Evolutionary conservation across 2,113 vertebrate genomes (phyloP).

Genomic region (Alligator mississippiensis): DNA sequence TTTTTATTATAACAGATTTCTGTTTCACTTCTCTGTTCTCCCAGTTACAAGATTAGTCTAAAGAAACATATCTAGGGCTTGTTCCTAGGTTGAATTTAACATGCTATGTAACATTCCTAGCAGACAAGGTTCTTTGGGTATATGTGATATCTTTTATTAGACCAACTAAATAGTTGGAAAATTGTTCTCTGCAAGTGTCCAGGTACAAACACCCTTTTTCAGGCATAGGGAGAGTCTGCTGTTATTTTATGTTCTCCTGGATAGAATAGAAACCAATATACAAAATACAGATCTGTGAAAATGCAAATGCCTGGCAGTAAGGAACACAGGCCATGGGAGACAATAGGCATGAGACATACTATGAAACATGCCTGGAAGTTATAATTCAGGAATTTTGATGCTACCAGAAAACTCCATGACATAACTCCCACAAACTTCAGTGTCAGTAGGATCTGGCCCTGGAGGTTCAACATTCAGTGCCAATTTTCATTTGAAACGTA

Average conservation of each 20-base stretch:
- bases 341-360: too few species aligned
- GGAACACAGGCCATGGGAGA: too few species aligned
- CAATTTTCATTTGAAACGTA: not conserved
- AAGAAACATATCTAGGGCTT: constrained; percentile 23
- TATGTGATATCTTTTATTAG: too few species aligned
- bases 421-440: not conserved
- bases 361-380: not conserved
- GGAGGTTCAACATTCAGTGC: rapidly evolving
- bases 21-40: not conserved
- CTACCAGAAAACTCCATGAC: not conserved
- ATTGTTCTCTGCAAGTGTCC: too few species aligned
- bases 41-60: not conserved
- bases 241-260: too few species aligned
- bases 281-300: too few species aligned
- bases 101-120: constrained; percentile 19
- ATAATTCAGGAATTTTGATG: not conserved
- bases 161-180: too few species aligned
- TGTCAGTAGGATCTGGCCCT: not conserved
- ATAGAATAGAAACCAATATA: too few species aligned
- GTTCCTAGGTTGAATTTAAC: constrained; percentile 42
- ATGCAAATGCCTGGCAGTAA: too few species aligned
- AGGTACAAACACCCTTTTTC: too few species aligned
- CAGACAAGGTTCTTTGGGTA: not conserved
- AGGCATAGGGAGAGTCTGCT: too few species aligned
- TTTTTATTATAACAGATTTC: not conserved